Conservation (phyloP, 2,113 vertebrate species). For the Indicator indicator region DNA sequence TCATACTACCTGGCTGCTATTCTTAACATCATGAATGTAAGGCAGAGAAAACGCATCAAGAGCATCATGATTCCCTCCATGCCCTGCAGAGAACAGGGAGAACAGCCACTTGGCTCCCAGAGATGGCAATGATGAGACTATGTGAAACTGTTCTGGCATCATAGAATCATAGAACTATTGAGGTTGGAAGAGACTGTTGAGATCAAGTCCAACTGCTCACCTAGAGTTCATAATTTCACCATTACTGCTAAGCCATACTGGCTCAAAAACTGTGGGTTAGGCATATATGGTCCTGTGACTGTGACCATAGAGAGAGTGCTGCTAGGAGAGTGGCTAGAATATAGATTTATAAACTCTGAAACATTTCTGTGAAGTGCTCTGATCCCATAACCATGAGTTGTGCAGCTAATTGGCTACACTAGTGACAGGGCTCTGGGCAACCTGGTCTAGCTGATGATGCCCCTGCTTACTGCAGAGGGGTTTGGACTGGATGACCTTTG, state of each 20-base stretch:
- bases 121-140: background rate
- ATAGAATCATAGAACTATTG: too few species aligned
- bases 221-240: too few species aligned
- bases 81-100: background rate
- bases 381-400: background rate
- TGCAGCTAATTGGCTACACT: background rate
- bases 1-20: background rate
- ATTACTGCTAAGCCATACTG: background rate
- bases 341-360: background rate
- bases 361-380: background rate
- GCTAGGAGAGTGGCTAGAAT: background rate
- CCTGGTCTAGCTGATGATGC: too few species aligned
- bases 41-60: background rate
- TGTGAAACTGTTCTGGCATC: background rate
- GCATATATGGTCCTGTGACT: background rate
- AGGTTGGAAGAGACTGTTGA: too few species aligned
- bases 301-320: background rate
- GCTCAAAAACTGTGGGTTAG: background rate
- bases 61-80: background rate
- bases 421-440: too few species aligned
- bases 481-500: too few species aligned
- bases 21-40: background rate
- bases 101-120: background rate
- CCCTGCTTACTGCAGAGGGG: too few species aligned
- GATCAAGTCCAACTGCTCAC: too few species aligned